These are phyloP conservation scores for Araneus ventricosus DNA, from an alignment of 1,140 invertebrate genomes.

Conservation along the genomic window DNA sequence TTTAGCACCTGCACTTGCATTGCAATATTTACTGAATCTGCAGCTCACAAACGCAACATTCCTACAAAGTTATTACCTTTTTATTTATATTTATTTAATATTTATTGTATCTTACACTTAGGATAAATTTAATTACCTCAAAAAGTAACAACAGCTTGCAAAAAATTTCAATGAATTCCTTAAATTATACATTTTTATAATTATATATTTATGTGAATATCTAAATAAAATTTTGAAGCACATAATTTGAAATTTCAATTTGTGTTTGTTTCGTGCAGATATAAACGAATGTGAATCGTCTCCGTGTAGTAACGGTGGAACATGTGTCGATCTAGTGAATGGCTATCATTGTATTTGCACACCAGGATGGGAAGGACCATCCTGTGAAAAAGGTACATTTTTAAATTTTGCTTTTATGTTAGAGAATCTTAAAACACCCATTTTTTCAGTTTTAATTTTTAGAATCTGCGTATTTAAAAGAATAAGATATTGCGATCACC, in stretches of 20 bases:
- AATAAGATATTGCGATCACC: too few relatives aligned
- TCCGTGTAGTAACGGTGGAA: constrained; percentile 94
- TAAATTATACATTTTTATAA: too few relatives aligned
- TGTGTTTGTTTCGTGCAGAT: constrained; percentile 79
- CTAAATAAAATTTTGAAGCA: too few relatives aligned
- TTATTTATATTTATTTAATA: too few relatives aligned
- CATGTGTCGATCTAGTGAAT: constrained; percentile 93
- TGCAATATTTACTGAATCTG: background rate
- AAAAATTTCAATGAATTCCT: too few relatives aligned
- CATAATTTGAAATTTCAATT: background rate
- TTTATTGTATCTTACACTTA: too few relatives aligned
- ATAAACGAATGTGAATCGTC: constrained; percentile 94
- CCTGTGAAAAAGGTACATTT: constrained; percentile 68
- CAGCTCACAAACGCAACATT: background rate
- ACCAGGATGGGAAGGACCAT: constrained; percentile 76
- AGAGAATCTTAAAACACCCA: background rate
- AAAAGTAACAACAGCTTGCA: too few relatives aligned
- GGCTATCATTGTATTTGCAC: constrained; percentile 81
- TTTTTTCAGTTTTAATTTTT: too few relatives aligned
- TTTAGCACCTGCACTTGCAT: background rate
- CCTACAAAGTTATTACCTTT: too few relatives aligned
- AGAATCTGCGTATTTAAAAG: too few relatives aligned
- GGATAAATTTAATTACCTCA: too few relatives aligned
- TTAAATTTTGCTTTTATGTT: background rate
- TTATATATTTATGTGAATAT: too few relatives aligned